phyloP scores from a whole-genome alignment of 2,888 invertebrate species.

The Lasioglossum vierecki region DNA sequence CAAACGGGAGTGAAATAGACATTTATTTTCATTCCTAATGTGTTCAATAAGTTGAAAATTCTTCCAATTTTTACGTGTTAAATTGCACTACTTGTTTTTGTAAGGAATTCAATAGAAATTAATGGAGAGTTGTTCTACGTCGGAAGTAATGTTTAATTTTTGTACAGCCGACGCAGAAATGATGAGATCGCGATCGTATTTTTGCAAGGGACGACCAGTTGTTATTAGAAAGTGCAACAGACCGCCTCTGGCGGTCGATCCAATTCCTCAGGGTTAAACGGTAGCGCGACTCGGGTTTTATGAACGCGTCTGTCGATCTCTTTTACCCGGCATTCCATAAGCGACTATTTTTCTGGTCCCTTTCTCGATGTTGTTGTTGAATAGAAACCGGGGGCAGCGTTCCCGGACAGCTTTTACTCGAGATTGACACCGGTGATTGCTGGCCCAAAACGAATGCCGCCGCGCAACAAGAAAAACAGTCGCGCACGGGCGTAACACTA shows the following conservation, averaged over 20 bases:
- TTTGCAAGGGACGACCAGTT: neutral
- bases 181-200: neutral
- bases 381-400: neutral
- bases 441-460: conserved; percentile 46
- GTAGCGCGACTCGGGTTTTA: neutral
- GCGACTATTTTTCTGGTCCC: neutral
- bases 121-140: no score
- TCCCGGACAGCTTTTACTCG: conserved; percentile 58
- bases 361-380: neutral
- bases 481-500: conserved; percentile 23
- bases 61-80: no score
- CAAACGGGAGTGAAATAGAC: no score
- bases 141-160: no score
- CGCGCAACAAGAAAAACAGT: conserved; percentile 19
- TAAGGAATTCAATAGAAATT: no score
- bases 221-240: conserved; percentile 2
- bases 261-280: conserved; percentile 6
- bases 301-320: neutral
- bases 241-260: neutral
- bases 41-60: no score
- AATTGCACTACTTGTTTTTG: no score
- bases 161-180: neutral
- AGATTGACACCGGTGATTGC: conserved; percentile 48
- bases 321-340: neutral
- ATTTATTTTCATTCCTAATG: no score